Conservation (phyloP, 2,113 vertebrate genomes). For the Baryphthengus martii region DNA sequence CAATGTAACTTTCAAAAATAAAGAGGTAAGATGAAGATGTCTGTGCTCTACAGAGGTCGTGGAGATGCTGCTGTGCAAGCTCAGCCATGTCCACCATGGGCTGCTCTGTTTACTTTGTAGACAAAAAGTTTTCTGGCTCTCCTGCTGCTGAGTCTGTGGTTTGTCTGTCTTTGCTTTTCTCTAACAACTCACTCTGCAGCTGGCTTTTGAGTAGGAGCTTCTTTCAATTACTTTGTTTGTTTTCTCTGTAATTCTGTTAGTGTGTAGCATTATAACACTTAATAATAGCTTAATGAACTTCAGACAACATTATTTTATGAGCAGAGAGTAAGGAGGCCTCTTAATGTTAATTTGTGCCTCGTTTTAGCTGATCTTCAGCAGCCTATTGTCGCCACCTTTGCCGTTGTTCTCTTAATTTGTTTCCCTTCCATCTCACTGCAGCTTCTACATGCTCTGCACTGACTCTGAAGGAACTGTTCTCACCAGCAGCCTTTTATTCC, state of each 20-base stretch:
- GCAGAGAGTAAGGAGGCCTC: background rate
- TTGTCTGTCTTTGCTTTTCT: background rate
- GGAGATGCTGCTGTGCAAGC: background rate
- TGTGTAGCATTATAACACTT: constrained; percentile 12
- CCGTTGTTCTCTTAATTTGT: background rate
- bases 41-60: background rate
- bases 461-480: background rate
- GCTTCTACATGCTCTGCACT: background rate
- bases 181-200: background rate
- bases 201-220: background rate
- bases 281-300: constrained; percentile 42
- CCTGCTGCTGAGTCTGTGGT: constrained; percentile 7
- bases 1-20: background rate
- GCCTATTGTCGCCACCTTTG: background rate
- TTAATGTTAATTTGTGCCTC: background rate
- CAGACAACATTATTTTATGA: background rate
- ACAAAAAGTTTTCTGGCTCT: background rate
- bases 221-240: constrained; percentile 14
- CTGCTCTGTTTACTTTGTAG: background rate
- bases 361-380: background rate
- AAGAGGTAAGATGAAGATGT: background rate
- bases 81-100: background rate
- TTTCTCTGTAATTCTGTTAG: constrained; percentile 27
- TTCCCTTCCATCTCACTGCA: background rate
- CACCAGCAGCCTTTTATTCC: background rate